A percentile compares a stretch with the other conserved stretches of the same genome.
phyloP scores from a whole-genome alignment of 2,797 vertebrate genomes.

The Poliocrania exsul region DNA sequence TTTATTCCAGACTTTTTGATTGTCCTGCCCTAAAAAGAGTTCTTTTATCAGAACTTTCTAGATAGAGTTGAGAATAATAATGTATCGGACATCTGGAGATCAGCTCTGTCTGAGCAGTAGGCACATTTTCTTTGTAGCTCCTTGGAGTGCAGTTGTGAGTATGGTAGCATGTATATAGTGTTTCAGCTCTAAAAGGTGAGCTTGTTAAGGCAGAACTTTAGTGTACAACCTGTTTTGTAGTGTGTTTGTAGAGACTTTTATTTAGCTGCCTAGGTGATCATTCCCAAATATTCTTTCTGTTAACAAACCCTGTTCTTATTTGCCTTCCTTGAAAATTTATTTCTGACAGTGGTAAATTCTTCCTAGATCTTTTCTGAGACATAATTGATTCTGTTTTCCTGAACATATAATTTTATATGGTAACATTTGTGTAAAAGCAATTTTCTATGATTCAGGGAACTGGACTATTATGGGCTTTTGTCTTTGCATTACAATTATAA shows the following conservation, averaged over 20 bases:
- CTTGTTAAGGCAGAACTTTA: neutral
- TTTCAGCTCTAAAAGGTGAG: neutral
- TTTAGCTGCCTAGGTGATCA: neutral
- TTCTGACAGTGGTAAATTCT: constrained; percentile 1
- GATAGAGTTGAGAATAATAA: neutral
- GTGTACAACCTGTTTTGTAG: neutral
- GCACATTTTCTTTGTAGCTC: neutral
- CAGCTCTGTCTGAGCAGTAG: neutral
- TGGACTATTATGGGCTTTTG: constrained; percentile 60
- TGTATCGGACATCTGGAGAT: neutral
- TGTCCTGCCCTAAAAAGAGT: neutral
- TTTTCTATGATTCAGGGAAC: constrained; percentile 52
- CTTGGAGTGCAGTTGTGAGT: neutral
- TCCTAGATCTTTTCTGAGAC: constrained; percentile 32
- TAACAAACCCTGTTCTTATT: neutral
- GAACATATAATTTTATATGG: constrained; percentile 32
- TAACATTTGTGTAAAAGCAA: constrained; percentile 59
- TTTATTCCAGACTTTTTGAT: neutral
- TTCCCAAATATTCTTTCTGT: neutral
- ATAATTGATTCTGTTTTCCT: constrained; percentile 60
- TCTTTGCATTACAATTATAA: constrained; percentile 67
- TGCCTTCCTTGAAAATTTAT: constrained; percentile 39
- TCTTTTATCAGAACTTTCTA: neutral
- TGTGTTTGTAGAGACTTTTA: neutral
- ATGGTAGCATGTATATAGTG: neutral